Percentiles rank a stretch among this genome's conserved stretches.
These are phyloP conservation scores for Eilema caniola DNA, from an alignment of 2,888 invertebrate genomes.

Conservation along the genomic window DNA sequence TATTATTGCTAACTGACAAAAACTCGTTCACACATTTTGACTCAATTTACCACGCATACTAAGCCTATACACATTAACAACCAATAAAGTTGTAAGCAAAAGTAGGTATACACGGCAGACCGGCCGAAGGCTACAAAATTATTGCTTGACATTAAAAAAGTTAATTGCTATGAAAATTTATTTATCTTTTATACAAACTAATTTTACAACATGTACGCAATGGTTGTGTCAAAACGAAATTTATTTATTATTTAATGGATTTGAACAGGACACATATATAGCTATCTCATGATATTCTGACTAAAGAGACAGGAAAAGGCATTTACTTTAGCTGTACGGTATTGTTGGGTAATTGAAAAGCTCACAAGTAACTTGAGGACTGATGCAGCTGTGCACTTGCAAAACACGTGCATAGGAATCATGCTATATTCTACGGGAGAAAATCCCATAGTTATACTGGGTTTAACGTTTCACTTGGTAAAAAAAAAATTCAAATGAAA, in stretches of 20 bases:
- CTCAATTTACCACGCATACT: conserved; percentile 21
- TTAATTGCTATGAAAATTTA: conserved; percentile 58
- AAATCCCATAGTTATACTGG: neutral
- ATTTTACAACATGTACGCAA: conserved; percentile 43
- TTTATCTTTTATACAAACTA: conserved; percentile 51
- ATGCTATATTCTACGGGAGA: neutral
- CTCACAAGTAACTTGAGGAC: too few relatives aligned
- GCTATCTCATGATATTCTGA: neutral
- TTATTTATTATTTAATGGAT: conserved; percentile 16
- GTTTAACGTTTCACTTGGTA: neutral
- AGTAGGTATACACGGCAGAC: conserved; percentile 61
- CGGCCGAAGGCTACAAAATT: conserved; percentile 76
- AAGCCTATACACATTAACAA: conserved; percentile 39
- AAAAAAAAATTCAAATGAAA: too few relatives aligned
- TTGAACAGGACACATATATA: conserved; percentile 16
- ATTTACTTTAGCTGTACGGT: too few relatives aligned
- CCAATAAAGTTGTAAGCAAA: conserved; percentile 52
- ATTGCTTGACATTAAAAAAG: conserved; percentile 72
- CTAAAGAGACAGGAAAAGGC: neutral
- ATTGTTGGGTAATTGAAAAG: too few relatives aligned
- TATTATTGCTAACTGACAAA: conserved; percentile 9
- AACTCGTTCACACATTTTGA: conserved; percentile 21
- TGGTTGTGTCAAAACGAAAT: conserved; percentile 26
- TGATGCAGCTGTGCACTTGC: too few relatives aligned
- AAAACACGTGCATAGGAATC: too few relatives aligned